These are phyloP conservation scores for Drosophila subobscura DNA, from an alignment of 1,140 invertebrate genomes.

Conservation along the genomic window DNA sequence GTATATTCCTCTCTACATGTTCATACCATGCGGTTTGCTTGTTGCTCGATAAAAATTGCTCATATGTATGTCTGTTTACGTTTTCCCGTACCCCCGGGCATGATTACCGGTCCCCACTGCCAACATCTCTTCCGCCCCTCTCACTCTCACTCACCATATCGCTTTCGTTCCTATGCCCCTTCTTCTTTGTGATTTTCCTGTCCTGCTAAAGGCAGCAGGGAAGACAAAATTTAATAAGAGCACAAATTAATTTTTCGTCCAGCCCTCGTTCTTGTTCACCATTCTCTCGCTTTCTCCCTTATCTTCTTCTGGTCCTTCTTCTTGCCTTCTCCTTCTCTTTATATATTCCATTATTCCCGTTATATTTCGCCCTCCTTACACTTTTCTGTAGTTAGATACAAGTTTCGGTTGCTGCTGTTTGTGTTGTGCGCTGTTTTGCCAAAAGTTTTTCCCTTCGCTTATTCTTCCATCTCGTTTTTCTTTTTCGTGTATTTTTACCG, in stretches of 20 bases:
- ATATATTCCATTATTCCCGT: background rate
- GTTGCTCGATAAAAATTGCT: conserved; percentile 75
- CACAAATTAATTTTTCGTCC: conserved; percentile 80
- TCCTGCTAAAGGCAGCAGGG: conserved; percentile 1
- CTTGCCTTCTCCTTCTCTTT: conserved; percentile 7
- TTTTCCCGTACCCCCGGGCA: conserved; percentile 35
- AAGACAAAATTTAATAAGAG: conserved; percentile 77
- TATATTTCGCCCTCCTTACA: conserved; percentile 8
- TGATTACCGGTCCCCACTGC: conserved; percentile 61
- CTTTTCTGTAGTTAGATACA: conserved; percentile 71
- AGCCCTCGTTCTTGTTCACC: conserved; percentile 56
- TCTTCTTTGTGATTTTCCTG: background rate
- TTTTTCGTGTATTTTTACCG: conserved; percentile 11
- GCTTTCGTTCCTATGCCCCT: conserved; percentile 9
- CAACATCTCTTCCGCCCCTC: background rate
- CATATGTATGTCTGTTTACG: conserved; percentile 37
- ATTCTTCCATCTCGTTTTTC: conserved; percentile 29
- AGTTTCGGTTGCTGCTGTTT: conserved; percentile 64
- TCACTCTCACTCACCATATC: background rate
- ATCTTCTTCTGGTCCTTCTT: conserved; percentile 2
- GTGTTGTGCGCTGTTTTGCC: conserved; percentile 39
- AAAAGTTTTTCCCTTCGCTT: conserved; percentile 36
- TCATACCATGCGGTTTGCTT: conserved; percentile 37
- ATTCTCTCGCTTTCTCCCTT: conserved; percentile 16
- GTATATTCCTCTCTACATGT: conserved; percentile 16